Evolutionary conservation across 2,797 vertebrate species (phyloP).

Genomic region (Pangasius djambal): DNA sequence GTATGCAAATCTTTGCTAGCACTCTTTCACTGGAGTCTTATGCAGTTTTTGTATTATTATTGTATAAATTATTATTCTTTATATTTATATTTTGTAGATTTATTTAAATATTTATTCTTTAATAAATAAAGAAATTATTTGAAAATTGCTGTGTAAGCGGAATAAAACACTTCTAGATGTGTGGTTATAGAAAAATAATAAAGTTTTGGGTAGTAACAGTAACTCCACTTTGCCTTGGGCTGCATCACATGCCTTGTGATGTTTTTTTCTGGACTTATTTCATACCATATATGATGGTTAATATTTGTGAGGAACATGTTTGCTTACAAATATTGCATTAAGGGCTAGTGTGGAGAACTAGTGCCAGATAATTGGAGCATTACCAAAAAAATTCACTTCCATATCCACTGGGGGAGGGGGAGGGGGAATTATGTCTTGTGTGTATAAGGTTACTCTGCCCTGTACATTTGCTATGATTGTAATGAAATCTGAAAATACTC

Average conservation of each 20-base stretch:
- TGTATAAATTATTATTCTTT: neutral
- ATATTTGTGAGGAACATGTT: neutral
- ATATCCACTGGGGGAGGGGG: neutral
- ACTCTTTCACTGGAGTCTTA: neutral
- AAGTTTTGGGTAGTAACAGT: neutral
- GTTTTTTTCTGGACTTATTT: neutral
- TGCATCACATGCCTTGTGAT: neutral
- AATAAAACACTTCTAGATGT: neutral
- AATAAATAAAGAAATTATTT: neutral
- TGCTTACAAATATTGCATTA: constrained; percentile 80
- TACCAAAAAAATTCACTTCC: constrained; percentile 62
- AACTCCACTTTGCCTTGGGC: neutral
- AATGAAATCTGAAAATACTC: constrained; percentile 91
- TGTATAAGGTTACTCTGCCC: constrained; percentile 83
- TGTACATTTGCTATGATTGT: constrained; percentile 86
- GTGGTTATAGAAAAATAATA: neutral
- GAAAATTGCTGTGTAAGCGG: neutral
- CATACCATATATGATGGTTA: neutral
- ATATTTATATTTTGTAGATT: neutral
- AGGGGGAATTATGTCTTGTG: constrained; percentile 77
- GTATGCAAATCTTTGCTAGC: neutral
- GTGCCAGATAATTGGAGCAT: constrained; percentile 86
- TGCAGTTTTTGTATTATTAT: neutral
- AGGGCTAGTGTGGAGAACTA: constrained; percentile 93
- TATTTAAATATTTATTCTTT: neutral